These are phyloP conservation scores for Paramisgurnus dabryanus DNA, from an alignment of 2,113 vertebrate genomes.

Conservation along the genomic window DNA sequence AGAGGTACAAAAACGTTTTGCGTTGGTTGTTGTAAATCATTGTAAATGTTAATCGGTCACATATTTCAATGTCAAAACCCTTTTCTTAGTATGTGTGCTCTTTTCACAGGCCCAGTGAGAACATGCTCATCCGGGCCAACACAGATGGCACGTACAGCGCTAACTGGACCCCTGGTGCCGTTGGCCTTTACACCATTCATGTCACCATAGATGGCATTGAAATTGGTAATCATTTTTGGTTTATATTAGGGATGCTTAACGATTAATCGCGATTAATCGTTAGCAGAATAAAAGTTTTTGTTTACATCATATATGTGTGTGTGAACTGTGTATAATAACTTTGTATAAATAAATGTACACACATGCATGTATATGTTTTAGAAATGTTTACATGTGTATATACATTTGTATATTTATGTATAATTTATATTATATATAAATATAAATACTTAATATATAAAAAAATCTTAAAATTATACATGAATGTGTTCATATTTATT, in stretches of 20 bases:
- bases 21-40: not conserved
- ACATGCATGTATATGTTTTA: too few species aligned
- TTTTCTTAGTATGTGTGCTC: not conserved
- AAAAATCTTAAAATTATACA: too few species aligned
- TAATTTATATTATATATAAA: too few species aligned
- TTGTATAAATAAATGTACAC: too few species aligned
- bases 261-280: too few species aligned
- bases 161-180: constrained; percentile 98
- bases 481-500: too few species aligned
- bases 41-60: not conserved
- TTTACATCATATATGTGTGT: too few species aligned
- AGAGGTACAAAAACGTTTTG: constrained; percentile 79
- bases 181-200: constrained; percentile 97
- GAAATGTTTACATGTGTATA: too few species aligned
- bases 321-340: too few species aligned
- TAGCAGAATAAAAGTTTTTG: too few species aligned
- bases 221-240: constrained; percentile 80
- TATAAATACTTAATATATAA: too few species aligned
- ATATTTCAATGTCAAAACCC: not conserved
- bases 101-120: constrained; percentile 90
- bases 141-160: constrained; percentile 98
- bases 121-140: constrained; percentile 98
- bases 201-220: constrained; percentile 99
- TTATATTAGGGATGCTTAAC: not conserved
- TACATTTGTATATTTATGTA: too few species aligned